phyloP scores from a whole-genome alignment of 2,888 invertebrate species.

The Heteromurus nitidus region DNA sequence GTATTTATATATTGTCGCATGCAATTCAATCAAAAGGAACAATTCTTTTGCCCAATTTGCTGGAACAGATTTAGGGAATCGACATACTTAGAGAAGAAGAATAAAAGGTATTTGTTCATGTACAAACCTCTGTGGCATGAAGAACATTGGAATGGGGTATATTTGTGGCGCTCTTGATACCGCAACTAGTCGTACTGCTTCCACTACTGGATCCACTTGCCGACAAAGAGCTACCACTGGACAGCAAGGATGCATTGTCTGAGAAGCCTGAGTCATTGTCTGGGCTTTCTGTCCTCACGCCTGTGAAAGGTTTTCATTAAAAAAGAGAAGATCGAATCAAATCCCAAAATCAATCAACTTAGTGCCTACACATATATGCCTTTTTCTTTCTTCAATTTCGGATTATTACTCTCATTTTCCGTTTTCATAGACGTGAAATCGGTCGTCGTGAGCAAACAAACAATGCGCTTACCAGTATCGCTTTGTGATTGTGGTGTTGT shows the following conservation, averaged over 20 bases:
- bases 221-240: constrained; percentile 94
- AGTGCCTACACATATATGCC: background rate
- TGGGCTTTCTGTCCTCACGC: constrained; percentile 90
- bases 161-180: constrained; percentile 66
- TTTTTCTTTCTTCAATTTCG: constrained; percentile 8
- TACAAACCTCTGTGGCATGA: constrained; percentile 69
- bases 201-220: constrained; percentile 84
- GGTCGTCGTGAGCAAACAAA: constrained; percentile 31
- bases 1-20: no score
- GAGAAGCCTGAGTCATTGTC: constrained; percentile 99
- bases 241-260: constrained; percentile 94
- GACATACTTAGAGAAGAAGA: no score
- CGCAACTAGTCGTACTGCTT: constrained; percentile 72
- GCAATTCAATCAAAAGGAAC: no score
- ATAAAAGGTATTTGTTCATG: background rate
- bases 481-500: constrained; percentile 55
- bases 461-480: constrained; percentile 66
- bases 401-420: background rate
- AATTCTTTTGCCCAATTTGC: no score
- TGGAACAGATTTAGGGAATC: no score
- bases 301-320: constrained; percentile 69
- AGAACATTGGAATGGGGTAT: constrained; percentile 69
- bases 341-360: background rate
- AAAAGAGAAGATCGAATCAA: constrained; percentile 16
- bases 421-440: background rate